A percentile compares a stretch with the other conserved stretches of the same genome.
These are phyloP conservation scores for Tyrannus savana DNA, from an alignment of 2,113 vertebrate species.

Conservation along the genomic window DNA sequence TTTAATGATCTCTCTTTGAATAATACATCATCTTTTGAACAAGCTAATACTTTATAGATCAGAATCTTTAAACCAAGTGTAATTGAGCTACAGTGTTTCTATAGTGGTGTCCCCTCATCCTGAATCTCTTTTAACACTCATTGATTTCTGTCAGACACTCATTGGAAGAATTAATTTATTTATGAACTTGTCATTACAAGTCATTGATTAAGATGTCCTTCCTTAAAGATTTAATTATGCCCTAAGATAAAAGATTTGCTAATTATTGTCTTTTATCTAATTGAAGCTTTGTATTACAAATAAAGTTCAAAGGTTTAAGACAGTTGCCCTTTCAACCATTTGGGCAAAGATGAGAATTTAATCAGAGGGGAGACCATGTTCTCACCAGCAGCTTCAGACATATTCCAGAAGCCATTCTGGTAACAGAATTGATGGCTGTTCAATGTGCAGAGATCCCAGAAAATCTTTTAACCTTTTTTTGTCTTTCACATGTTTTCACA, in stretches of 20 bases:
- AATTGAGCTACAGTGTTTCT: slow-evolving; percentile 70
- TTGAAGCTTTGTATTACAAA: slow-evolving; percentile 92
- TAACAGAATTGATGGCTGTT: slow-evolving; percentile 42
- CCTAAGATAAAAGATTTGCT: slow-evolving; percentile 97
- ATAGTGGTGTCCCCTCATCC: slow-evolving; percentile 56
- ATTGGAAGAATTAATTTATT: slow-evolving; percentile 97
- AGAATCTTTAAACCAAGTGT: slow-evolving; percentile 65
- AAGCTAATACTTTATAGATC: slow-evolving; percentile 72
- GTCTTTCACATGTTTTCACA: slow-evolving; percentile 43
- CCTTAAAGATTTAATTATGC: slow-evolving; percentile 94
- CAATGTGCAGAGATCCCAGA: slow-evolving; percentile 15
- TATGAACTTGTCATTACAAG: slow-evolving; percentile 96
- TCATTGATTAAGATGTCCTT: slow-evolving; percentile 94
- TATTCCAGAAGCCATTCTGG: slow-evolving; percentile 15
- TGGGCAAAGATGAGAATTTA: slow-evolving; percentile 85
- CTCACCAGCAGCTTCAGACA: slow-evolving; percentile 41
- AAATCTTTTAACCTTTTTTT: slow-evolving; percentile 61
- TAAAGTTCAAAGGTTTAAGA: slow-evolving; percentile 91
- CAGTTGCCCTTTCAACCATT: slow-evolving; percentile 85
- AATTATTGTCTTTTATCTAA: slow-evolving; percentile 98
- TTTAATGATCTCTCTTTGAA: slow-evolving; percentile 63
- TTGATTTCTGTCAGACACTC: slow-evolving; percentile 85
- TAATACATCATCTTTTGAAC: slow-evolving; percentile 71
- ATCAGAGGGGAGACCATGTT: slow-evolving; percentile 80
- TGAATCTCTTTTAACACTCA: slow-evolving; percentile 86